A percentile compares a stretch with the other conserved stretches of the same genome.
phyloP scores from a whole-genome alignment of 2,888 invertebrate species.

The Acanthoscelides obtectus region DNA sequence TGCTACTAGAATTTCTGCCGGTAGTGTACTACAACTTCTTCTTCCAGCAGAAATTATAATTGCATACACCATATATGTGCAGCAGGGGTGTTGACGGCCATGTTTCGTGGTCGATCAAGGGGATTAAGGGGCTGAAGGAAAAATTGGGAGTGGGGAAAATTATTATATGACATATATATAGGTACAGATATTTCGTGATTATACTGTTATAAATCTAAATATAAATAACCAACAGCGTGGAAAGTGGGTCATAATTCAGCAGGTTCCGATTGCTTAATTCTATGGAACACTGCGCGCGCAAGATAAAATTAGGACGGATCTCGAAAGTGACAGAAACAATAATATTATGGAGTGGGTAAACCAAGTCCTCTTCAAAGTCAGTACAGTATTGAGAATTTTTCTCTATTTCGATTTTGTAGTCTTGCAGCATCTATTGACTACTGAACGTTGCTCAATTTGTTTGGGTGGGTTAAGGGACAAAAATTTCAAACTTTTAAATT shows the following conservation, averaged over 20 bases:
- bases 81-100: not conserved
- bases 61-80: not conserved
- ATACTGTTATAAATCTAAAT: not conserved
- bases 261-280: no score
- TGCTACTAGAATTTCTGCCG: not conserved
- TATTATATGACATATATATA: not conserved
- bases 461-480: no score
- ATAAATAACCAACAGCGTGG: not conserved
- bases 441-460: no score
- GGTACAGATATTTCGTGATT: not conserved
- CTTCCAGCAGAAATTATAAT: not conserved
- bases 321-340: no score
- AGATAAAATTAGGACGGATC: no score
- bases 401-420: no score
- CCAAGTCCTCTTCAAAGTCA: no score
- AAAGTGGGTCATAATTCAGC: not conserved
- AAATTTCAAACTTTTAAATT: no score
- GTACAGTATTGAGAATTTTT: no score
- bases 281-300: no score
- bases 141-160: not conserved
- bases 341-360: no score
- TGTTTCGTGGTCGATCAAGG: not conserved
- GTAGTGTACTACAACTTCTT: not conserved
- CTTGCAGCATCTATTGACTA: no score
- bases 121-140: not conserved